Evolutionary conservation across 2,888 invertebrate genomes (phyloP).

Genomic region (Lamellibrachia satsuma): DNA sequence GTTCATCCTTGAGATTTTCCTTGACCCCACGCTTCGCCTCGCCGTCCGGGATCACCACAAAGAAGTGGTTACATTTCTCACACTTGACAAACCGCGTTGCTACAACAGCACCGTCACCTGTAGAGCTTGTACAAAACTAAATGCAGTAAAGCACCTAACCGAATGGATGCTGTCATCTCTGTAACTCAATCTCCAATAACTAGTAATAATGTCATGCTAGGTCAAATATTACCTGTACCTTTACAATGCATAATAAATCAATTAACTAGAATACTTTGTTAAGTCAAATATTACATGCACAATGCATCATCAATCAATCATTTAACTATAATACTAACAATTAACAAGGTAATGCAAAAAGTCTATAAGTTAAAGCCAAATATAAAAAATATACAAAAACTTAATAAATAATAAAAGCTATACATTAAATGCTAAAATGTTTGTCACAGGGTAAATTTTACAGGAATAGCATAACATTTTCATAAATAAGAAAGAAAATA

Average conservation of each 20-base stretch:
- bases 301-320: neutral
- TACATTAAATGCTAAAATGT: neutral
- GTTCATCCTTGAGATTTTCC: conserved; percentile 63
- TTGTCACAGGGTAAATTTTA: neutral
- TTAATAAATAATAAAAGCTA: neutral
- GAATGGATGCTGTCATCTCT: neutral
- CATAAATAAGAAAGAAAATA: neutral
- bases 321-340: neutral
- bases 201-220: neutral
- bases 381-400: neutral
- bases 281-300: too few species aligned
- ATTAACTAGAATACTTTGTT: too few species aligned
- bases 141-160: neutral
- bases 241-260: too few species aligned
- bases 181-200: neutral
- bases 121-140: neutral
- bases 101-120: conserved; percentile 64
- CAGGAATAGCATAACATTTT: neutral
- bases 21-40: conserved; percentile 88
- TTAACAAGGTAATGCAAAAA: neutral
- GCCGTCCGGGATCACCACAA: conserved; percentile 91
- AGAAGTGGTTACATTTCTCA: conserved; percentile 97
- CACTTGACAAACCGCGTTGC: conserved; percentile 97
- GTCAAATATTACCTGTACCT: too few species aligned
- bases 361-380: neutral